Evolutionary conservation across 2,888 invertebrate species (phyloP), one percentile per base, ranked within the genome.

Genomic region (Eledone cirrhosa): DNA sequence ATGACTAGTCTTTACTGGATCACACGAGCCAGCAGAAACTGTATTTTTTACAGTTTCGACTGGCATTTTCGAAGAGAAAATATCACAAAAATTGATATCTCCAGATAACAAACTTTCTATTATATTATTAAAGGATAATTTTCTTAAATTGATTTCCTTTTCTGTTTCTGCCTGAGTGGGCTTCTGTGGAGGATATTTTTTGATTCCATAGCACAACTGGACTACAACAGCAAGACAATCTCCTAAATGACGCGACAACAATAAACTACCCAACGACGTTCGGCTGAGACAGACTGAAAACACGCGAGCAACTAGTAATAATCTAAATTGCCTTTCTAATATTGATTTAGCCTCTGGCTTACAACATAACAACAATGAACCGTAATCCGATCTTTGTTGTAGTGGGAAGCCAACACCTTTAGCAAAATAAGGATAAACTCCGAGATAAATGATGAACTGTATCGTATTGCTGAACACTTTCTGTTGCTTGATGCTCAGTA

Each of bases 201-300:
- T 48, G 13, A 94, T 94, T 59, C 94, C 94, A 91, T 93, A 93
- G 41, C 93, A 92, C 77, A 95, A 90, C 90, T 95, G 95, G 84
- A 95, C 93, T 47, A 95, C 90, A 4, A 93, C 93, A 79, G 94
- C 94, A 77, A 95, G 90, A 83, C 95, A 91, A 88, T 93, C 93
- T 87, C 92, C 92, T 79, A 94, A 88, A 91, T 93, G 92, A 83
- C 93, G 90, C 77, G 93, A 91, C 80, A 93, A 83, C 81, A 94
- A 91, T 80, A 93, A 91, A 85, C 92, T 91, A 86, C 92, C 92
- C 77, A 94, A 90, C 8, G 85, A 81, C 7, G 86, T 81, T 47
- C 78, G 75, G 27, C 82, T 76, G n/a, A 84, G 31, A 79, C 86
- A 85, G 14, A 80, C 79, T 27, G 85, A 59, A 8, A 88, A 78